Base-by-base conservation (phyloP, 2,113 vertebrate species). In the Calidris pugnax region DNA sequence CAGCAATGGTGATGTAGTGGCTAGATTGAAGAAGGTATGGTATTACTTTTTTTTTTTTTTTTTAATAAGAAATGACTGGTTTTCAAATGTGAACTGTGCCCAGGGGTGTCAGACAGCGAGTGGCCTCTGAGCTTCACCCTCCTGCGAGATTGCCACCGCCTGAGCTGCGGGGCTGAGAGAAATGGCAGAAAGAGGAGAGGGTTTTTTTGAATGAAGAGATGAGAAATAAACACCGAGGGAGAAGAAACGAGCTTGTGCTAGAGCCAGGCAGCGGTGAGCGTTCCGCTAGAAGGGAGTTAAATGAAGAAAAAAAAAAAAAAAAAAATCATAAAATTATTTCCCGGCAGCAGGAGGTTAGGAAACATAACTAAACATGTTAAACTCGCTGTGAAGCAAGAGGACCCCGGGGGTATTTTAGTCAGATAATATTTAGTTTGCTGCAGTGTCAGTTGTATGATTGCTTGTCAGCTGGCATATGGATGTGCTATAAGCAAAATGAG, bases 391-490 rank as follows among this genome's bases (percentile, higher is more conserved):
- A 95, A 94, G 86, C 48, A 64, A 74, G 90, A 95, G 78, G 68
- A 92, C 82, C 95, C 80, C 80, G 35, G 92, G 95, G 96, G 90
- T 88, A 81, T 94, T 96, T 95, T 94, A 96, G 95, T 94, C 95
- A 95, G 94, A 94, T 96, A 93, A 92, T 96, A 93, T 96, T 97
- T 96, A 91, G 92, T 95, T 96, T 93, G 90, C 33, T 93, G 86
- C 73, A 62, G 86, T 92, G 96, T 97, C 96, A 89, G 90, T 96
- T 95, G 86, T 97, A 14, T 94, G 97, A 96, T 92, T 93, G 95
- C 90, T 95, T 96, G 97, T 96, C 97, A 89, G 89, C 92, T 95
- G 92, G 92, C 97, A 97, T 95, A 93, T 96, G 92, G 75, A 78
- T 82, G 90, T 81, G 92, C 93, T 92, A 10, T 90, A 72, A 96